phyloP scores from a whole-genome alignment of 2,797 vertebrate species.

The Avahi laniger region DNA sequence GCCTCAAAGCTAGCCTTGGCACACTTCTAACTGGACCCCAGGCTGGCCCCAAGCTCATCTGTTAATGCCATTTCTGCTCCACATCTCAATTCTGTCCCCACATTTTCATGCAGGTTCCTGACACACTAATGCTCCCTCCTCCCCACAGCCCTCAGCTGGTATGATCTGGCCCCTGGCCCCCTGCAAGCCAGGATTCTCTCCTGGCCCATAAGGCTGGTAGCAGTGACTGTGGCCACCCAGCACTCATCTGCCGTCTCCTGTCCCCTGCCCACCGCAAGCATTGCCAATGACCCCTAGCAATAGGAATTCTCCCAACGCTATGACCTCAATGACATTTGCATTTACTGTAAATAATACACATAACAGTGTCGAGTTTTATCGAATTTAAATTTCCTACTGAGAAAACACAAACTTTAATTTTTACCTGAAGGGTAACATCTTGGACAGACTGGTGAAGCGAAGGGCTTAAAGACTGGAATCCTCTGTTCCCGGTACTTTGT shows the following conservation, averaged over 20 bases:
- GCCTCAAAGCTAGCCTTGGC: neutral
- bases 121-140: neutral
- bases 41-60: neutral
- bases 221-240: neutral
- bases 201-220: neutral
- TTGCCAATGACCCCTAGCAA: neutral
- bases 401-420: neutral
- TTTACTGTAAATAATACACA: neutral
- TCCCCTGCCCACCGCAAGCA: neutral
- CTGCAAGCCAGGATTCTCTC: neutral
- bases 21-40: neutral
- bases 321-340: neutral
- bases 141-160: neutral
- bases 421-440: neutral
- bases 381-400: slow-evolving; percentile 21
- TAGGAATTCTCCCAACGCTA: neutral
- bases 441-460: neutral
- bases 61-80: neutral
- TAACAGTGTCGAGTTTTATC: neutral
- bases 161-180: neutral
- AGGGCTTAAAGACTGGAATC: neutral
- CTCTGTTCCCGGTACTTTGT: neutral
- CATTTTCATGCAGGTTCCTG: neutral
- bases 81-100: neutral
- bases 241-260: neutral